Conservation (phyloP, 1,140 invertebrate genomes). For the Odontomachus brunneus region DNA sequence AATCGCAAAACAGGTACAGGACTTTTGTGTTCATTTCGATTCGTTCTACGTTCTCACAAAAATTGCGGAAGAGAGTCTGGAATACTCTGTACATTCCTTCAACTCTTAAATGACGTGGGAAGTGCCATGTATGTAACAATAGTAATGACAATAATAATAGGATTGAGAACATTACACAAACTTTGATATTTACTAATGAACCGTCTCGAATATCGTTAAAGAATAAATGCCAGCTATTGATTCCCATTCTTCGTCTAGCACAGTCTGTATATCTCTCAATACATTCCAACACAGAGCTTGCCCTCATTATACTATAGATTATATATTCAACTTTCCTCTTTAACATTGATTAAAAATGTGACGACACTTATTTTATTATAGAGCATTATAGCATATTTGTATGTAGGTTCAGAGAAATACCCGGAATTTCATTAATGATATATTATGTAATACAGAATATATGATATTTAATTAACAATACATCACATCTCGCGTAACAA, state of each 20-base stretch:
- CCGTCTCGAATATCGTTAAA: background rate
- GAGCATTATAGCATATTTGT: constrained; percentile 4
- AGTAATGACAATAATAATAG: too few relatives aligned
- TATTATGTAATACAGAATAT: constrained; percentile 29
- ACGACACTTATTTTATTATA: background rate
- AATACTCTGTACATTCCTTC: constrained; percentile 16
- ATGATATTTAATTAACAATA: constrained; percentile 36
- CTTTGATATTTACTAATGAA: constrained; percentile 1
- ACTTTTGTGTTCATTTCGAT: too few relatives aligned
- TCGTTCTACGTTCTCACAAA: too few relatives aligned
- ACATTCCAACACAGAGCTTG: constrained; percentile 20
- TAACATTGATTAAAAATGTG: constrained; percentile 22
- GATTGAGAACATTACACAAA: background rate
- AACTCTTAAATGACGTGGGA: constrained; percentile 5
- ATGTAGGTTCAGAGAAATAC: constrained; percentile 9
- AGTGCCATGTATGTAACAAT: too few relatives aligned
- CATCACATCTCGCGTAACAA: constrained; percentile 20
- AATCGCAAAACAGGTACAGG: too few relatives aligned
- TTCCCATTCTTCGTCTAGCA: constrained; percentile 12
- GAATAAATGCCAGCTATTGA: background rate
- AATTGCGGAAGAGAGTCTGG: too few relatives aligned
- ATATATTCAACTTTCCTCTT: constrained; percentile 10
- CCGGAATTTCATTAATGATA: constrained; percentile 11
- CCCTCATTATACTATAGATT: background rate
- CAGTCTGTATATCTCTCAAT: constrained; percentile 27